These are phyloP conservation scores for Psylliodes chrysocephalus DNA, from an alignment of 2,888 invertebrate genomes.

Conservation along the genomic window DNA sequence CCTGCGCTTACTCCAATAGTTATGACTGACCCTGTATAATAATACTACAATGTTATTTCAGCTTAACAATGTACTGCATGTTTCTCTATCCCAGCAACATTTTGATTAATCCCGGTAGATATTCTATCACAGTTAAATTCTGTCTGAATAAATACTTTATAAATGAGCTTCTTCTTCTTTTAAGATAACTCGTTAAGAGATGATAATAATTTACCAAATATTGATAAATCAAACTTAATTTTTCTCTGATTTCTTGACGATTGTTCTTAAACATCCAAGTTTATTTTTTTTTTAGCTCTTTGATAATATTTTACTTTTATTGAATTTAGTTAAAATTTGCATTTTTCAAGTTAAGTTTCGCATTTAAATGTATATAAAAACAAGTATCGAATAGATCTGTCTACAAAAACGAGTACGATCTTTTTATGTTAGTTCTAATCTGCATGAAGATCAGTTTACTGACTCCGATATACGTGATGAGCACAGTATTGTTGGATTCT, in stretches of 20 bases:
- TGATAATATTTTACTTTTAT: too few species aligned
- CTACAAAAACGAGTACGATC: slow-evolving; percentile 10
- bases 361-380: too few species aligned
- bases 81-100: neutral
- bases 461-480: slow-evolving; percentile 26
- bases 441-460: slow-evolving; percentile 23
- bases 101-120: slow-evolving; percentile 7
- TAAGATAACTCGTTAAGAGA: slow-evolving; percentile 12
- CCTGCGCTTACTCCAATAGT: too few species aligned
- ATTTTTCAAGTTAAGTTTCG: too few species aligned
- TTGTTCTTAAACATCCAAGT: neutral
- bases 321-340: too few species aligned
- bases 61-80: too few species aligned
- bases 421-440: slow-evolving; percentile 15
- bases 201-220: slow-evolving; percentile 21
- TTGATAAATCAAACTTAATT: slow-evolving; percentile 7
- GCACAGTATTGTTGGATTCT: slow-evolving; percentile 3
- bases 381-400: too few species aligned
- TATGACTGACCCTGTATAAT: too few species aligned
- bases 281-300: too few species aligned
- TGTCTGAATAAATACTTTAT: slow-evolving; percentile 15
- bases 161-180: slow-evolving; percentile 3
- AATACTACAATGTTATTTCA: too few species aligned
- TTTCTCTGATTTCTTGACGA: neutral
- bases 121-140: slow-evolving; percentile 10